These are phyloP conservation scores for Morphnarchus princeps DNA, from an alignment of 2,113 vertebrate genomes.

Conservation along the genomic window DNA sequence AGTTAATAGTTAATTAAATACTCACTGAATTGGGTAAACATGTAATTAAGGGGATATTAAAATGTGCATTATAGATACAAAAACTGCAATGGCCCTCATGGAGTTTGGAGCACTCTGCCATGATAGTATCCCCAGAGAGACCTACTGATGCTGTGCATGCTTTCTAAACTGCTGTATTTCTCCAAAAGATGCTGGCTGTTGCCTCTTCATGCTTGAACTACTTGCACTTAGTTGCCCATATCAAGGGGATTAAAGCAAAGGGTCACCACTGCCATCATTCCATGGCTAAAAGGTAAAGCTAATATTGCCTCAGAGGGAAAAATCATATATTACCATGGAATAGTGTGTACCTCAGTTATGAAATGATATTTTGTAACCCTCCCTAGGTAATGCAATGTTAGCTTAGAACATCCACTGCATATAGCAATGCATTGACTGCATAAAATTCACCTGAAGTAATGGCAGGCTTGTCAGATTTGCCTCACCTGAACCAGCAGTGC, in stretches of 20 bases:
- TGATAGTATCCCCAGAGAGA: not conserved
- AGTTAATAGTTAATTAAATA: not conserved
- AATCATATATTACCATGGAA: not conserved
- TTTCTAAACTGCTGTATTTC: not conserved
- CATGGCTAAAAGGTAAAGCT: not conserved
- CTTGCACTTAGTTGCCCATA: not conserved
- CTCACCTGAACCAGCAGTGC: not conserved
- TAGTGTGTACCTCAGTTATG: not conserved
- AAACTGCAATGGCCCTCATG: not conserved
- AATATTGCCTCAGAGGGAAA: not conserved
- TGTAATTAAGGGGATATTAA: not conserved
- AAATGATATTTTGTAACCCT: not conserved
- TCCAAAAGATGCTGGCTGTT: not conserved
- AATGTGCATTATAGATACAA: not conserved
- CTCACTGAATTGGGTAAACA: not conserved
- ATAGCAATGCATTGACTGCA: not conserved
- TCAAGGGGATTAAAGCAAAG: not conserved
- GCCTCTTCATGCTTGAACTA: not conserved
- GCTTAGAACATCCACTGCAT: not conserved
- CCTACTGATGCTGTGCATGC: not conserved
- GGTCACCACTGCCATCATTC: not conserved
- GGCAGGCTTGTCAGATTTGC: not conserved
- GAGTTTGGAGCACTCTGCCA: not conserved
- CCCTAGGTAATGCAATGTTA: not conserved
- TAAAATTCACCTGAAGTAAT: not conserved